Evolutionary conservation across 2,797 vertebrate genomes (phyloP), one percentile per base, ranked within the genome.

Genomic region (Remorina albescens): DNA sequence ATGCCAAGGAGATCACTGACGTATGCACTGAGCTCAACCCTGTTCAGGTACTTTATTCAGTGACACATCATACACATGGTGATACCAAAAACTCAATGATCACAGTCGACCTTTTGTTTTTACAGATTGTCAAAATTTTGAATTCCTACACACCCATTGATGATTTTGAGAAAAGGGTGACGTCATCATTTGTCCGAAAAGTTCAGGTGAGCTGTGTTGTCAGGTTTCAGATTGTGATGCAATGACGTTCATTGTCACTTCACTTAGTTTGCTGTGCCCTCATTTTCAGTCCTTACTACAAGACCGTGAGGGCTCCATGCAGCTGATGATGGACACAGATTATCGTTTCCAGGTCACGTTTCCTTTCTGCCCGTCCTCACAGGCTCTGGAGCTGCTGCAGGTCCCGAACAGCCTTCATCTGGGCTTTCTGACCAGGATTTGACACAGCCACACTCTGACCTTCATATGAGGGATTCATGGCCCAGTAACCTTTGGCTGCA

Each of bases 111-210:
- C 62, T 10, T 71, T 76, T 39, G 4, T 15, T 46, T 82, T 56
- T 75, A 7, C 88, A 99, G 98, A 96, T 99, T 88, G 96, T 99
- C 55, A 99, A 99, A 93, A 98, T 99, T 83, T 94, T 99, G 62
- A 99, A 99, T 83, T 98, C 97, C 0, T 99, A 99, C 91, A 99
- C 98, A 26, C 98, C 98, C 0, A 99, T 99, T 60, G 98, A 99
- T 58, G 97, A 98, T 87, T 99, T 99, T 78, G 98, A 99, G 94
- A 99, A 99, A 93, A 95, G 98, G 60, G 97, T 99, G 59, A 68
- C 96, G 3, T 96, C 97, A 0, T 96, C 98, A 0, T 99, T 99
- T 58, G 98, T 99, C 58, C 97, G 97, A 49, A 99, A 98, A 90
- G 97, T 99, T 67, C 98, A 99, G 96, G 98, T 98, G 82, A 92